phyloP scores from a whole-genome alignment of 2,797 vertebrate species.

The Tiaroga cobitis region DNA sequence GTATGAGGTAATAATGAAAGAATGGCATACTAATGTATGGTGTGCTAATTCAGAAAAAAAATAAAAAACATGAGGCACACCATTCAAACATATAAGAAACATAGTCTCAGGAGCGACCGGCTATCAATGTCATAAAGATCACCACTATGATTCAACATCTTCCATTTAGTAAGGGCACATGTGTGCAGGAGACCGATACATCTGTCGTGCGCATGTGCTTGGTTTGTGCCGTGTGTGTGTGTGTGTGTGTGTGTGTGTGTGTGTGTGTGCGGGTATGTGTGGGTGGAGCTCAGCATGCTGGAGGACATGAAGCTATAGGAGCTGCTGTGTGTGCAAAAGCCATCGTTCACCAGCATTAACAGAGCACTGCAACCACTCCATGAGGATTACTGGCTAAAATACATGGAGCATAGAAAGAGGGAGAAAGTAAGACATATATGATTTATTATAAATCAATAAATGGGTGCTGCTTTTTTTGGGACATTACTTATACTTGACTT shows the following conservation, averaged over 20 bases:
- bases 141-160: conserved; percentile 1
- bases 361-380: conserved; percentile 28
- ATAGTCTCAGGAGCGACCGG: neutral
- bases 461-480: no score
- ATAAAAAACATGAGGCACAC: neutral
- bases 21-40: conserved; percentile 7
- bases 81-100: neutral
- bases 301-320: conserved; percentile 18
- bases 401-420: conserved; percentile 4
- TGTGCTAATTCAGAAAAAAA: neutral
- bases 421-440: neutral
- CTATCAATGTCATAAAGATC: neutral
- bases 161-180: neutral
- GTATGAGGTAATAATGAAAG: conserved; percentile 27
- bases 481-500: no score
- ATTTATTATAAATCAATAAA: no score
- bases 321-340: conserved; percentile 22
- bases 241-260: neutral
- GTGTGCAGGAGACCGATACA: neutral
- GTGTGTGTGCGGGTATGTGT: neutral
- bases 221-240: neutral
- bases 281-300: conserved; percentile 9
- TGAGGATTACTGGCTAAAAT: conserved; percentile 11
- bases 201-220: conserved; percentile 4
- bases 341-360: conserved; percentile 27